Evolutionary conservation across 2,797 vertebrate species (phyloP).

Genomic region (Channallabes apus): DNA sequence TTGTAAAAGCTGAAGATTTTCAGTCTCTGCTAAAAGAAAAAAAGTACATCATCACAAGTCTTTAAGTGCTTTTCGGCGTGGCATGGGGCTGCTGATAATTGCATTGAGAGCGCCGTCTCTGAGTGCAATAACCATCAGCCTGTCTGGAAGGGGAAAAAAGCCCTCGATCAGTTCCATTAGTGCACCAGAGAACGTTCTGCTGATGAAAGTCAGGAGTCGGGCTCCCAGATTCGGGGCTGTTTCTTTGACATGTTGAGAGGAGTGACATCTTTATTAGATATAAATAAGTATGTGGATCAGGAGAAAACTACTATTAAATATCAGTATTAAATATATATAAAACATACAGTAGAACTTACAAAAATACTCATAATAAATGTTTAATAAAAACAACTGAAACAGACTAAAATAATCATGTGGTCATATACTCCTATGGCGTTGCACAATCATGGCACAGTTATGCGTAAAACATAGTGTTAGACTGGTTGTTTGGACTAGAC

Average conservation of each 20-base stretch:
- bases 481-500: too few relatives aligned
- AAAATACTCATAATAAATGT: too few relatives aligned
- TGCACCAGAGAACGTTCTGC: slow-evolving; percentile 10
- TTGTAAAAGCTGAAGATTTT: background rate
- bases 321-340: too few relatives aligned
- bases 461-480: too few relatives aligned
- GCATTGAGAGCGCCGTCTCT: background rate
- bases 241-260: background rate
- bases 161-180: slow-evolving; percentile 13
- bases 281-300: background rate
- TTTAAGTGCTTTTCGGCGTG: slow-evolving; percentile 14
- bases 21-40: background rate
- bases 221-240: background rate
- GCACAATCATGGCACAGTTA: too few relatives aligned
- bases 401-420: too few relatives aligned
- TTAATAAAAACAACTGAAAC: too few relatives aligned
- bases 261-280: background rate
- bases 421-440: too few relatives aligned
- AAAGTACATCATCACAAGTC: background rate
- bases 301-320: background rate
- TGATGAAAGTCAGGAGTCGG: background rate
- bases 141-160: slow-evolving; percentile 12
- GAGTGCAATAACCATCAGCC: slow-evolving; percentile 32
- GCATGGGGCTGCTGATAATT: slow-evolving; percentile 23
- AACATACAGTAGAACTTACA: too few relatives aligned